These are phyloP conservation scores for Rhimphoctona megacephalus DNA, from an alignment of 2,888 invertebrate species.

Conservation along the genomic window DNA sequence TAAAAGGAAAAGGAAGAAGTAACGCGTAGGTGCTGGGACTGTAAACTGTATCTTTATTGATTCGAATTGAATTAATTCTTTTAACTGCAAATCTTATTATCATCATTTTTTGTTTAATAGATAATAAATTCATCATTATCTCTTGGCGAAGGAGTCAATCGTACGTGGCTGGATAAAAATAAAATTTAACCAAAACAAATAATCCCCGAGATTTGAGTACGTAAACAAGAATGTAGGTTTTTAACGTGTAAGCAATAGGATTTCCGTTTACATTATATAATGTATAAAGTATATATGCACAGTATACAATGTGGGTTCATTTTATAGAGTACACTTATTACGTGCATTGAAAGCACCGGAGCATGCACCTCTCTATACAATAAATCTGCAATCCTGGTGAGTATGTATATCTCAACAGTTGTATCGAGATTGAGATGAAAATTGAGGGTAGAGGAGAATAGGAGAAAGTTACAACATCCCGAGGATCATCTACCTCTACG, in stretches of 20 bases:
- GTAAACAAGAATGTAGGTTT: neutral
- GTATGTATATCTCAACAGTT: neutral
- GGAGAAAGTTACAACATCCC: constrained; percentile 1
- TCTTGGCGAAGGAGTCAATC: neutral
- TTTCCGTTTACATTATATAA: neutral
- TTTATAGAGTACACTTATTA: constrained; percentile 40
- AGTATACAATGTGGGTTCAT: neutral
- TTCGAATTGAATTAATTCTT: too few species aligned
- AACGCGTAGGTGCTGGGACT: too few species aligned
- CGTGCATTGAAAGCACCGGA: constrained; percentile 12
- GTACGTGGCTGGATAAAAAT: neutral
- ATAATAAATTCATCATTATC: neutral
- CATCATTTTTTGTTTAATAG: too few species aligned
- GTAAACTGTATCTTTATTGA: too few species aligned
- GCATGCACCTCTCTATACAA: neutral
- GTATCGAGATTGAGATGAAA: constrained; percentile 53
- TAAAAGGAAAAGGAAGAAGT: too few species aligned
- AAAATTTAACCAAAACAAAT: neutral
- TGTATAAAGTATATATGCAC: neutral
- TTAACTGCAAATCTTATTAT: too few species aligned
- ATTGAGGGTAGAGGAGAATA: constrained; percentile 14
- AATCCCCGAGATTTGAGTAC: neutral
- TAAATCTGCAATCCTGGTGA: too few species aligned
- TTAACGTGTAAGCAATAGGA: neutral
- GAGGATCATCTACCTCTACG: neutral